Conservation (phyloP, 2,113 vertebrate genomes). For the Oostethus manadensis region DNA sequence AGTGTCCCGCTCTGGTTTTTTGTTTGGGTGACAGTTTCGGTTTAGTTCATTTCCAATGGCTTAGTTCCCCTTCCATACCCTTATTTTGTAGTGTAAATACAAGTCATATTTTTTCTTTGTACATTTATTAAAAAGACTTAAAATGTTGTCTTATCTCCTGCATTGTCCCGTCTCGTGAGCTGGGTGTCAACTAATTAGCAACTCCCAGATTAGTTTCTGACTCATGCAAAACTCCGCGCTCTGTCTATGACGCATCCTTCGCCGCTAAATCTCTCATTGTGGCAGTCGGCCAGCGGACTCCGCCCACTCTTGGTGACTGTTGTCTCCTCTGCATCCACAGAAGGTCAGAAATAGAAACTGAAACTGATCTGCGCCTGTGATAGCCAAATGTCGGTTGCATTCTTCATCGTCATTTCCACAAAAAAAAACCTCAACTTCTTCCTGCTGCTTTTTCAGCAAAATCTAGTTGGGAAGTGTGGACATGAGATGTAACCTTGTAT, state of each 20-base stretch:
- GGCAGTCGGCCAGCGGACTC: conserved; percentile 33
- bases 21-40: too few relatives aligned
- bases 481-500: too few relatives aligned
- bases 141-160: too few relatives aligned
- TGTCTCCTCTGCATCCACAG: conserved; percentile 16
- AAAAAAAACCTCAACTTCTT: background rate
- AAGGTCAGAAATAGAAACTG: conserved; percentile 5
- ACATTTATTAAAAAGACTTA: too few relatives aligned
- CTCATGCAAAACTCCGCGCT: background rate
- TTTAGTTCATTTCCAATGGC: too few relatives aligned
- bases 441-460: too few relatives aligned
- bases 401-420: conserved; percentile 1
- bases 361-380: background rate
- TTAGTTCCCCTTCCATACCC: too few relatives aligned
- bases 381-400: background rate
- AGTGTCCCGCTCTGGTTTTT: too few relatives aligned
- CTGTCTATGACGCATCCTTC: conserved; percentile 13
- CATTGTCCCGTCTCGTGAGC: too few relatives aligned
- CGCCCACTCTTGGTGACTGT: conserved; percentile 11
- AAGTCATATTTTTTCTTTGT: too few relatives aligned
- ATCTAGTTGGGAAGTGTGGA: too few relatives aligned
- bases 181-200: background rate
- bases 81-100: too few relatives aligned
- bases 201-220: background rate
- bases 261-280: conserved; percentile 19